phyloP scores from a whole-genome alignment of 2,797 vertebrate genomes.

The Fratercula arctica region DNA sequence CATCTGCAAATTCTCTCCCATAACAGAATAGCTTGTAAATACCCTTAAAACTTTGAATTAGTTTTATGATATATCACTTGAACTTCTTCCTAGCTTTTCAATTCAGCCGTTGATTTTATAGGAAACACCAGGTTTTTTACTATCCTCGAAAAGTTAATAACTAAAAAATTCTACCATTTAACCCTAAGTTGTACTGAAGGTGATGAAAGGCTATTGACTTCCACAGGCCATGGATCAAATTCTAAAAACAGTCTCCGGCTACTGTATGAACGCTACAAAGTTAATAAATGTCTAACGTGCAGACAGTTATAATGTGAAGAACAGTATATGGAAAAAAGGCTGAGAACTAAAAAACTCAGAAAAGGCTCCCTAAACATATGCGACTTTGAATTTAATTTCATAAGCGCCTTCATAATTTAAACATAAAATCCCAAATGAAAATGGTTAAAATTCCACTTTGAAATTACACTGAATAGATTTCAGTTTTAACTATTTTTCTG shows the following conservation, averaged over 20 bases:
- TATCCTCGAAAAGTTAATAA: conserved; percentile 25
- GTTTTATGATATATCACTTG: neutral
- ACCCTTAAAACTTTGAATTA: neutral
- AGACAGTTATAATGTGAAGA: conserved; percentile 1
- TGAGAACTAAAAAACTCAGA: neutral
- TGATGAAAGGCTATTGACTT: conserved; percentile 54
- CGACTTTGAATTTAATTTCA: neutral
- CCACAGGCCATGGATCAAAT: conserved; percentile 40
- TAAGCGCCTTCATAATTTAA: neutral
- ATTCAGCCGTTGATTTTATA: neutral
- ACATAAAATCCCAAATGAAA: neutral
- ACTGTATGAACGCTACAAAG: conserved; percentile 41
- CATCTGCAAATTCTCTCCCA: neutral
- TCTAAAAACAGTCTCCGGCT: conserved; percentile 30
- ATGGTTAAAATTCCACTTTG: neutral
- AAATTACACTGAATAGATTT: neutral
- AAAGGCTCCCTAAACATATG: neutral
- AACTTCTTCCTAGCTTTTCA: neutral
- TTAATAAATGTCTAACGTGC: conserved; percentile 58
- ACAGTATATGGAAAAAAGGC: neutral
- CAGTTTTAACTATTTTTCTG: neutral
- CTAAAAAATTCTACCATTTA: conserved; percentile 21
- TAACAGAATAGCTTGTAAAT: neutral
- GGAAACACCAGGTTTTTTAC: neutral
- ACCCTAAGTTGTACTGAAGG: neutral